Conservation (phyloP, 2,113 vertebrate genomes). For the Apteryx mantelli region DNA sequence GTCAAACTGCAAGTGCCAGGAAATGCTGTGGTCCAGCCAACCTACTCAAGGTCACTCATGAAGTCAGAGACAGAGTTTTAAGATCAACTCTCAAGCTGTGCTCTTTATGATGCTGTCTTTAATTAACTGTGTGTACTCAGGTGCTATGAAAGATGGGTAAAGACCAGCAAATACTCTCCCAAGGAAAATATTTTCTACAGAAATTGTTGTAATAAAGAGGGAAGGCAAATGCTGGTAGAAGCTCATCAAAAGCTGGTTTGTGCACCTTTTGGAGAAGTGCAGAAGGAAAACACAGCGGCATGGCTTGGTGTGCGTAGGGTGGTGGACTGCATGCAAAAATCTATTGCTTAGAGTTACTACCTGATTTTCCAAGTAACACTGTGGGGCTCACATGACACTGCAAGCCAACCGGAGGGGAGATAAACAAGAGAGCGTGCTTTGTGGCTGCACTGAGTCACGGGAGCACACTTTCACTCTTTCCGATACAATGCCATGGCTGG, state of each 20-base stretch:
- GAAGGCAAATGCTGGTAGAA: background rate
- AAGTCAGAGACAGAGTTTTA: background rate
- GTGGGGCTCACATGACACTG: fast-evolving
- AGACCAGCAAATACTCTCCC: slow-evolving; percentile 50
- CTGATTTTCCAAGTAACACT: background rate
- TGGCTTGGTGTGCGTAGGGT: fast-evolving
- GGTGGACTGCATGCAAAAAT: fast-evolving
- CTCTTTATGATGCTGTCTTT: background rate
- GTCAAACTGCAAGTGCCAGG: background rate
- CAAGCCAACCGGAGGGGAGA: background rate
- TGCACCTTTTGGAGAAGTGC: background rate
- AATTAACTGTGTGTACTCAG: slow-evolving; percentile 61
- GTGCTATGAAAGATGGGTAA: slow-evolving; percentile 31
- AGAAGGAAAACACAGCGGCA: background rate
- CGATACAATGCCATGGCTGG: slow-evolving; percentile 28
- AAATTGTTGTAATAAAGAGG: background rate
- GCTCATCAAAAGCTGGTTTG: background rate
- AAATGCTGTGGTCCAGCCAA: background rate
- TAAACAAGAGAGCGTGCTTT: background rate
- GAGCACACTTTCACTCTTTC: slow-evolving; percentile 78
- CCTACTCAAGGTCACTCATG: background rate
- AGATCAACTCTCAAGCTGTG: background rate
- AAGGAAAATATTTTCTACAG: slow-evolving; percentile 58
- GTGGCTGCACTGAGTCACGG: background rate
- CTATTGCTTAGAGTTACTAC: background rate